A percentile compares a stretch with the other conserved stretches of the same genome.
These are phyloP conservation scores for Bombylius discolor DNA, from an alignment of 2,888 invertebrate genomes.

Conservation along the genomic window DNA sequence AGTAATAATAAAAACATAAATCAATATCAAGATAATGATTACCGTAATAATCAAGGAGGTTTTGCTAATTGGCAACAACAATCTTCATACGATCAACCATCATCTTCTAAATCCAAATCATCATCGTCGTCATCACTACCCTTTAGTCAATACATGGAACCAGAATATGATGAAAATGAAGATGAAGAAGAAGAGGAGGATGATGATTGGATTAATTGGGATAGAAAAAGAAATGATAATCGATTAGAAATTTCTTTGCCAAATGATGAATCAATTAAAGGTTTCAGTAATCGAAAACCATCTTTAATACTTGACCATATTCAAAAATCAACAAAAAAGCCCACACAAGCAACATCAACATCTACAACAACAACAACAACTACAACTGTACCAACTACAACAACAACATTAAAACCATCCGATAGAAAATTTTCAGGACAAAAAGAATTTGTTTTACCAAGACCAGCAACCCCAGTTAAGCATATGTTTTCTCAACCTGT, in stretches of 20 bases:
- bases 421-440: constrained; percentile 37
- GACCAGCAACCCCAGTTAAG: constrained; percentile 44
- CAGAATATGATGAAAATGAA: constrained; percentile 14
- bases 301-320: constrained; percentile 1
- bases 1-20: not conserved
- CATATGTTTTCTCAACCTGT: constrained; percentile 34
- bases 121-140: constrained; percentile 2
- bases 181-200: constrained; percentile 36
- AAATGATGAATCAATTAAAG: constrained; percentile 11
- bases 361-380: constrained; percentile 34
- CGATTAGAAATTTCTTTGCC: constrained; percentile 1
- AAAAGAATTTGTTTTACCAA: constrained; percentile 49
- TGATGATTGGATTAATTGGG: constrained; percentile 35
- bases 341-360: not conserved
- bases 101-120: constrained; percentile 1
- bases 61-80: constrained; percentile 7
- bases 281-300: constrained; percentile 14
- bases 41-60: too few relatives aligned
- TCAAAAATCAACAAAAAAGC: not conserved
- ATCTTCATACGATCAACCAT: constrained; percentile 1
- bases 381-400: constrained; percentile 39
- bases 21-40: not conserved
- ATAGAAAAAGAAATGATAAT: constrained; percentile 36
- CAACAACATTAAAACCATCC: constrained; percentile 37
- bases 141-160: constrained; percentile 10